Evolutionary conservation across 1,140 invertebrate genomes (phyloP).

Genomic region (Drosophila leontia): DNA sequence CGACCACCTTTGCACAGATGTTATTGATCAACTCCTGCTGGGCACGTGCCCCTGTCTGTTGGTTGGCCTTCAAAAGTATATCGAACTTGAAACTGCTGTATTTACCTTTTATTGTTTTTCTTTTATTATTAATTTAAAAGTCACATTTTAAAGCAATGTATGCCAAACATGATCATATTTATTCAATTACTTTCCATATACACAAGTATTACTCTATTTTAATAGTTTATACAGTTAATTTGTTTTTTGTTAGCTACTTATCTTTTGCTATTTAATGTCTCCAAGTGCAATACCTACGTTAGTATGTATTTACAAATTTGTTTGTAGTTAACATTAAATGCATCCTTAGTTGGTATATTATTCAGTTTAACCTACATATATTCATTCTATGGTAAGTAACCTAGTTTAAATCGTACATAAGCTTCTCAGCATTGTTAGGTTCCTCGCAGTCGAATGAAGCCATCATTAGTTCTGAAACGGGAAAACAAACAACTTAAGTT

Average conservation of each 20-base stretch:
- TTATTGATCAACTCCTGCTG: background rate
- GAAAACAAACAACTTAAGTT: constrained; percentile 11
- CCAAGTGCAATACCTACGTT: constrained; percentile 17
- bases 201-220: constrained; percentile 10
- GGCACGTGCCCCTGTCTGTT: background rate
- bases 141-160: constrained; percentile 1
- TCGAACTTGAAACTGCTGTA: background rate
- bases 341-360: constrained; percentile 23
- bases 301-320: constrained; percentile 28
- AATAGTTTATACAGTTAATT: constrained; percentile 24
- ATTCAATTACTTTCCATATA: constrained; percentile 32
- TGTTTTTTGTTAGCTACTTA: constrained; percentile 36
- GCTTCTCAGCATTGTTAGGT: constrained; percentile 81
- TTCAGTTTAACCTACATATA: constrained; percentile 5
- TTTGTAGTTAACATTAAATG: constrained; percentile 46
- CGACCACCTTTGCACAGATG: constrained; percentile 7
- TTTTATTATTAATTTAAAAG: constrained; percentile 1
- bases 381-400: background rate
- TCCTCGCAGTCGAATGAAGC: constrained; percentile 83
- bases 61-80: background rate
- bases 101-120: background rate
- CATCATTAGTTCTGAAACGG: constrained; percentile 81
- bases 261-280: constrained; percentile 9
- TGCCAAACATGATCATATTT: constrained; percentile 39
- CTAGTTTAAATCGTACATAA: constrained; percentile 83